Conservation (phyloP, 2,888 invertebrate genomes). For the Tetragonula carbonaria region DNA sequence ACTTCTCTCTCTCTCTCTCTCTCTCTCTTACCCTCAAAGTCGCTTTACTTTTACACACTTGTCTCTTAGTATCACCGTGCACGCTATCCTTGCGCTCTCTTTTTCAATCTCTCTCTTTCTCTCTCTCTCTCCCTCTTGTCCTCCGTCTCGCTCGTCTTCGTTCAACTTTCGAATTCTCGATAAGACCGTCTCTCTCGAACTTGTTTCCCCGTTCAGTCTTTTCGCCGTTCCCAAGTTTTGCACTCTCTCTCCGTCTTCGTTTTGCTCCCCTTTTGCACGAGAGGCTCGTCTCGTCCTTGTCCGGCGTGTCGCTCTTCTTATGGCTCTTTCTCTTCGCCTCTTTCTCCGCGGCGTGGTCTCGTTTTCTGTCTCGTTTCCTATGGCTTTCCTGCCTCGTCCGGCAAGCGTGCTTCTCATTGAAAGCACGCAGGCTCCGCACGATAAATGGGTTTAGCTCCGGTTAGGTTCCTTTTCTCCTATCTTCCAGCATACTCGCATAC, state of each 20-base stretch:
- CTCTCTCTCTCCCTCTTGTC: neutral
- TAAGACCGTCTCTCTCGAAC: conserved; percentile 1
- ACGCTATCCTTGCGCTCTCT: conserved; percentile 48
- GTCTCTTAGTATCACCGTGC: neutral
- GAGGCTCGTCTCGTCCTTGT: conserved; percentile 5
- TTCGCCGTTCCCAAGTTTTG: conserved; percentile 12
- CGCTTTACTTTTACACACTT: neutral
- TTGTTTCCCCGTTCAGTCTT: neutral
- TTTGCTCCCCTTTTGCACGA: conserved; percentile 24
- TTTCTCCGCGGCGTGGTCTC: neutral
- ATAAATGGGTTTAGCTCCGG: conserved; percentile 75
- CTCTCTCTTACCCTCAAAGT: neutral
- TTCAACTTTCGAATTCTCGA: neutral
- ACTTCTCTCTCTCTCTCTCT: neutral
- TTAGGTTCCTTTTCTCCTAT: conserved; percentile 76
- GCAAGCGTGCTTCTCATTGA: conserved; percentile 49
- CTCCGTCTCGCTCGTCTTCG: neutral
- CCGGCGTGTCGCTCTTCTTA: neutral
- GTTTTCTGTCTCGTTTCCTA: conserved; percentile 10
- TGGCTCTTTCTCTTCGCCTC: neutral
- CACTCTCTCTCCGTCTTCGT: conserved; percentile 29
- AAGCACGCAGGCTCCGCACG: conserved; percentile 60
- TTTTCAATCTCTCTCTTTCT: conserved; percentile 17
- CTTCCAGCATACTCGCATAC: conserved; percentile 13
- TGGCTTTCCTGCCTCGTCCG: conserved; percentile 50